Evolutionary conservation across 2,888 invertebrate species (phyloP).

Genomic region (Ormyrus labotus): DNA sequence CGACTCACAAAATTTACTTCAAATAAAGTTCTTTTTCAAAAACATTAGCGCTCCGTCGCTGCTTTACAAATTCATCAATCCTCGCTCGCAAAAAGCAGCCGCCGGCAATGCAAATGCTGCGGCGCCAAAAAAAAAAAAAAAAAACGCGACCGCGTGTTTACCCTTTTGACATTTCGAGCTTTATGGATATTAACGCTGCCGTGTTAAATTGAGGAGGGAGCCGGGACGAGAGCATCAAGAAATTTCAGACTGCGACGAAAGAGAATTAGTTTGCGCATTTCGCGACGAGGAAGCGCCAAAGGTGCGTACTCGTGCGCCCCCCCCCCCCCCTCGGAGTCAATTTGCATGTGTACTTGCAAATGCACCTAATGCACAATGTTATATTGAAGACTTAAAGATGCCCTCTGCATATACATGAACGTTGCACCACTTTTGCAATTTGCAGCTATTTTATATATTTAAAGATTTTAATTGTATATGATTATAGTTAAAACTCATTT

Average conservation of each 20-base stretch:
- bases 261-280: conserved; percentile 48
- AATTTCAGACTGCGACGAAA: conserved; percentile 30
- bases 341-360: conserved; percentile 50
- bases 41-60: too few relatives aligned
- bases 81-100: too few relatives aligned
- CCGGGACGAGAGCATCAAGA: conserved; percentile 39
- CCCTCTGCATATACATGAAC: not conserved
- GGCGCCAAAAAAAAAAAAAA: too few relatives aligned
- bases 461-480: not conserved
- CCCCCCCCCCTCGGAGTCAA: not conserved
- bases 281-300: conserved; percentile 22
- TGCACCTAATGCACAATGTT: conserved; percentile 38
- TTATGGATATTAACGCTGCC: conserved; percentile 4
- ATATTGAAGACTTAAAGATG: conserved; percentile 34
- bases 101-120: too few relatives aligned
- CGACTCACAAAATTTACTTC: too few relatives aligned
- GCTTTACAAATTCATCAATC: too few relatives aligned
- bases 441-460: not conserved
- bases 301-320: not conserved
- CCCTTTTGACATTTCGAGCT: not conserved
- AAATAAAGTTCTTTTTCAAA: too few relatives aligned
- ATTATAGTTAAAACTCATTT: too few relatives aligned
- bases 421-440: not conserved
- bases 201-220: conserved; percentile 24
- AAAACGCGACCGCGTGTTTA: too few relatives aligned